phyloP scores from a whole-genome alignment of 2,113 vertebrate genomes.

The Formicarius rufipectus region DNA sequence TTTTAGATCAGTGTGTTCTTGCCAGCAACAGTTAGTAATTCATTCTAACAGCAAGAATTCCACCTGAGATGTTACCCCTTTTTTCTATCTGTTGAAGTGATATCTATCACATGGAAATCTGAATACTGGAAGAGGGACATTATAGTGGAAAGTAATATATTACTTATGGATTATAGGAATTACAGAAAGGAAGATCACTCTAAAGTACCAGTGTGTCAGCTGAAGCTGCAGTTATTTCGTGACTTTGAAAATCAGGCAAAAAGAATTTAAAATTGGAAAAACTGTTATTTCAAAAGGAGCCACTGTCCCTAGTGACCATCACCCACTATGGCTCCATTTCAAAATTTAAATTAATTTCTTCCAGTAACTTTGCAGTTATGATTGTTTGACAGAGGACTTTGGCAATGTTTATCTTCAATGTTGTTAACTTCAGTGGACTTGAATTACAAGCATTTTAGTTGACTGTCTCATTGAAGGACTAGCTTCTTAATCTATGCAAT shows the following conservation, averaged over 20 bases:
- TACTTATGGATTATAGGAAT: not conserved
- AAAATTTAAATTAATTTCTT: not conserved
- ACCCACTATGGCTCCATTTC: not conserved
- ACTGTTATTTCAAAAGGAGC: not conserved
- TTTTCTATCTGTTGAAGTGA: not conserved
- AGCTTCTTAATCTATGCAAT: not conserved
- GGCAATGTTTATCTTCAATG: not conserved
- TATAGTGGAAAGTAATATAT: not conserved
- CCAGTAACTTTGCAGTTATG: not conserved
- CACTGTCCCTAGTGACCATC: not conserved
- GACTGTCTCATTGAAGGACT: not conserved
- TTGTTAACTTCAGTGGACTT: not conserved
- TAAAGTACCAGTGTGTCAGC: not conserved
- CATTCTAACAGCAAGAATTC: not conserved
- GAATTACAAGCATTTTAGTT: not conserved
- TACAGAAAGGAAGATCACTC: not conserved
- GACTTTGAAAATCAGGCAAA: not conserved
- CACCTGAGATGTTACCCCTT: not conserved
- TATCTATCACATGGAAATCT: not conserved
- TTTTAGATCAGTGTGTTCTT: not conserved
- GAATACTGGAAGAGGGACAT: not conserved
- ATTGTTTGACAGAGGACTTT: not conserved
- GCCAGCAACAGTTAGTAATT: not conserved
- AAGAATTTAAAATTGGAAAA: not conserved
- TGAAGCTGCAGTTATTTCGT: not conserved